Conservation (phyloP, 2,113 vertebrate species). For the Sturnus vulgaris region DNA sequence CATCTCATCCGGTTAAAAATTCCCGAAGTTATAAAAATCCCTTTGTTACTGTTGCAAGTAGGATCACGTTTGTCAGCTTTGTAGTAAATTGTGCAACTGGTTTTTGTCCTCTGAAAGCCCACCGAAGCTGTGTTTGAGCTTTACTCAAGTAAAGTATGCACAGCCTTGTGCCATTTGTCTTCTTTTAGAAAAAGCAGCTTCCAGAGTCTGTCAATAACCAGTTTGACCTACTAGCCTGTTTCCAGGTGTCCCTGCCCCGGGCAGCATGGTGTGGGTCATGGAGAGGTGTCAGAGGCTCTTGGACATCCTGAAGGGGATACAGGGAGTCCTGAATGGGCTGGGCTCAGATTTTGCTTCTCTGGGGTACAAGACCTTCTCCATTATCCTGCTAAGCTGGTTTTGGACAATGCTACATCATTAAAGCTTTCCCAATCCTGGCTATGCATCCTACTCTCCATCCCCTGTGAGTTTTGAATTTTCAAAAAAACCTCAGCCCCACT, state of each 20-base stretch:
- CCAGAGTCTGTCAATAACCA: background rate
- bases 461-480: background rate
- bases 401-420: background rate
- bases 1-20: background rate
- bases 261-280: rapidly evolving
- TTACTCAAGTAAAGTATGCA: background rate
- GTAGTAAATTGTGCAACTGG: background rate
- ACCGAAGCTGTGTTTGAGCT: slow-evolving; percentile 23
- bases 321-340: background rate
- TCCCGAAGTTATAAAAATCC: background rate
- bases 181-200: background rate
- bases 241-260: background rate
- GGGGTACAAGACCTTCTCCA: background rate
- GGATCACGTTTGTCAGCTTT: background rate
- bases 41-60: background rate
- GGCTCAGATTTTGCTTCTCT: background rate
- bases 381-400: background rate
- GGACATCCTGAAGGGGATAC: background rate
- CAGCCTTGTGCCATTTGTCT: background rate
- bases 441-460: background rate
- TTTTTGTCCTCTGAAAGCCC: background rate
- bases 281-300: background rate
- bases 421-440: background rate
- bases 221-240: background rate
- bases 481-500: background rate